Evolutionary conservation across 2,113 vertebrate species (phyloP), one percentile per base, ranked within the genome.

Genomic region (Elachura formosa): DNA sequence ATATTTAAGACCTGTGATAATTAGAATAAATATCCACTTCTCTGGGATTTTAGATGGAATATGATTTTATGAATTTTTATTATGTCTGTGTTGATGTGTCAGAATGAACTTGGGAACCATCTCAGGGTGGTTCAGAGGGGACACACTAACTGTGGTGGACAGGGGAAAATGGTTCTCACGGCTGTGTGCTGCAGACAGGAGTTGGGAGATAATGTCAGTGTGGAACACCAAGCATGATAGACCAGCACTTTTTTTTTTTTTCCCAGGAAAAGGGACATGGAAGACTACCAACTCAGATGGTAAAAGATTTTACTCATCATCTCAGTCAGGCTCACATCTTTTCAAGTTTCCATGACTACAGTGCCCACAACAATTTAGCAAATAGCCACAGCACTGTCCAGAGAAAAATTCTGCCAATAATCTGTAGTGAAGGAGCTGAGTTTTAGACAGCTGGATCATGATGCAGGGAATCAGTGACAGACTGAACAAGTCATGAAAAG

Each of bases 121-220:
- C 9, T 24, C 22, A 34, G 2, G 15, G 5, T 69, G 38, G 12
- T 38, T 63, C 0, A 0, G 25, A 80, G 18, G 13, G 21, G 59
- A 41, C n/a, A 76, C 21, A 34, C 10, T 33, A 49, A 26, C 48
- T 51, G 18, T 19, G 18, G 36, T 8, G 40, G 43, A 68, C 6
- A 84, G 17, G 3, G 59, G 3, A 17, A 89, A 86, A 80, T 9
- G 8, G 17, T 38, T 79, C 62, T 61, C 12, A 22, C 28, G 45
- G 48, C 54, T 61, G 3, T 23, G 24, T 20, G 13, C 54, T 80
- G 40, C 31, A 68, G 19, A 76, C 24, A 72, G 16, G 7, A 76
- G 11, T 61, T 45, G 20, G 49, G n/a, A 56, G n/a, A 64, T 6
- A 55, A 41, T 8, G 14, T 56, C 87, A 69, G 3, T n/a, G n/a